These are phyloP conservation scores for Bubo scandiacus DNA, from an alignment of 2,113 vertebrate genomes.

Conservation along the genomic window DNA sequence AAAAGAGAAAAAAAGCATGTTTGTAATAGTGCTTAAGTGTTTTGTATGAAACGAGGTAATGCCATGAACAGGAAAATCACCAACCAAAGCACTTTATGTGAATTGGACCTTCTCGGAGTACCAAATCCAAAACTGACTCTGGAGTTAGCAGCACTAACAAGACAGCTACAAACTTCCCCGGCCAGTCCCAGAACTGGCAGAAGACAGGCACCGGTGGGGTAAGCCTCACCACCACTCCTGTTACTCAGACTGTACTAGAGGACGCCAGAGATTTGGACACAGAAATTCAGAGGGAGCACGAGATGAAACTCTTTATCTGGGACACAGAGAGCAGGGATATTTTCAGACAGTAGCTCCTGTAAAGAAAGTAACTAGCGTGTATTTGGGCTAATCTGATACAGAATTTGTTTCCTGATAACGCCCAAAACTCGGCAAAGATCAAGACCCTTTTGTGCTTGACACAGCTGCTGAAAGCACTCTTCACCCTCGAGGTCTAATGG, in stretches of 20 bases:
- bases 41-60: not conserved
- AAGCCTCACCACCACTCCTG: too few species aligned
- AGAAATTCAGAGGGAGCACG: not conserved
- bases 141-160: not conserved
- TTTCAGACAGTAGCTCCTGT: not conserved
- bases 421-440: not conserved
- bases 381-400: rapidly evolving
- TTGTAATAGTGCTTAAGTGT: not conserved
- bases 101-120: rapidly evolving
- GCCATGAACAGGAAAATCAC: not conserved
- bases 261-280: too few species aligned
- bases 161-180: too few species aligned
- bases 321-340: rapidly evolving
- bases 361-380: rapidly evolving
- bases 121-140: not conserved
- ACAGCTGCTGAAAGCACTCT: rapidly evolving
- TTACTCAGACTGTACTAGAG: rapidly evolving
- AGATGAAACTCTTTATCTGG: too few species aligned
- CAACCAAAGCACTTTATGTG: too few species aligned
- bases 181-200: not conserved
- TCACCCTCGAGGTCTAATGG: rapidly evolving
- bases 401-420: not conserved
- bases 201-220: not conserved
- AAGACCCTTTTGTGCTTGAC: too few species aligned
- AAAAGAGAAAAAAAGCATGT: not conserved